Base-by-base conservation (phyloP, 2,888 invertebrate genomes). In the Nomada fucata region DNA sequence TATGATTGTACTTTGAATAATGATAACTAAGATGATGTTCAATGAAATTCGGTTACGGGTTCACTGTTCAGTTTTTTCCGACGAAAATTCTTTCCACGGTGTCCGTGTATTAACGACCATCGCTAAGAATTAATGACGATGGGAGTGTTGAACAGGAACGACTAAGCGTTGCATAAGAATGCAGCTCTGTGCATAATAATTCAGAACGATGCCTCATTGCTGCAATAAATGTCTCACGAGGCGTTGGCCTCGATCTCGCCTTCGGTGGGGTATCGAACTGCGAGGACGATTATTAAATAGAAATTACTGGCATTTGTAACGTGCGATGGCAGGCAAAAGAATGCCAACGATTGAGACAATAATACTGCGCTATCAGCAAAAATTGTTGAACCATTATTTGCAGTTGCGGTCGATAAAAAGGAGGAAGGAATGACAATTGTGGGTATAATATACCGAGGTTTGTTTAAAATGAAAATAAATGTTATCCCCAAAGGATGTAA, bases 211-310 rank as follows among this genome's bases (percentile, higher is more conserved):
- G 84, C 86, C 85, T 91, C 89, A 90, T 86, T 86, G 87, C 74
- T 71, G 90, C 86, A 88, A 90, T 91, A 91, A 90, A 90, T 83
- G 90, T 90, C 90, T 80, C 81, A 55, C 55, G 29, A 61, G 26
- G 79, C 70, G 75, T 67, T 63, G 78, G 26, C 53, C 20, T 52
- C 60, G 69, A 55, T 44, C 26, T 57, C 82, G 55, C 69, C 26
- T 57, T 72, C 64, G 65, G 15, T 20, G 47, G 26, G n/a, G 57
- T 64, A 68, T 47, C 47, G 64, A 72, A 63, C 60, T 63, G 79
- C 83, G 79, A 84, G 64, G 68, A 26, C 23, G 57, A 57, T 3
- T 47, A 47, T 47, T 23, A 18, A 18, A 47, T 47, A 15, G 18
- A 36, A 36, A 67, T 20, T 53, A 15, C 47, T 15, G 13, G 13